These are phyloP conservation scores for Luffia ferchaultella DNA, from an alignment of 2,888 invertebrate genomes.

Conservation along the genomic window DNA sequence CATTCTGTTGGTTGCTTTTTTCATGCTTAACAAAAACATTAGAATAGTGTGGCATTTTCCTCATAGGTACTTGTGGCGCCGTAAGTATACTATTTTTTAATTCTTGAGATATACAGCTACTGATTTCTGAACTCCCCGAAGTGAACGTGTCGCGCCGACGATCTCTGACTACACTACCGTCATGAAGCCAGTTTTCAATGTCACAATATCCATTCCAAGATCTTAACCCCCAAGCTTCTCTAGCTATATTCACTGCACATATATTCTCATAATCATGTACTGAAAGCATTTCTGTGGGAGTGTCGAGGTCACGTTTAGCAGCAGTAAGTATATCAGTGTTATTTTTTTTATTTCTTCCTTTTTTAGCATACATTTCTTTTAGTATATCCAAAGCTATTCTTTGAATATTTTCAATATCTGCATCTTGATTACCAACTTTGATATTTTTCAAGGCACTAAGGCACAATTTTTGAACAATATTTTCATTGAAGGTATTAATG, in stretches of 20 bases:
- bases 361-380: conserved; percentile 60
- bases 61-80: conserved; percentile 39
- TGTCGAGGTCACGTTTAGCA: conserved; percentile 56
- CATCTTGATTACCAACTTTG: conserved; percentile 62
- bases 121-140: conserved; percentile 65
- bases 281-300: conserved; percentile 66
- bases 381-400: conserved; percentile 60
- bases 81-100: conserved; percentile 47
- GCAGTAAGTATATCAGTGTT: conserved; percentile 33
- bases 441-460: conserved; percentile 61
- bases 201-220: conserved; percentile 73
- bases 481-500: conserved; percentile 62
- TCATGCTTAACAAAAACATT: conserved; percentile 56
- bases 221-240: conserved; percentile 70
- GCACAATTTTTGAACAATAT: conserved; percentile 61
- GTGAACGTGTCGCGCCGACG: conserved; percentile 64
- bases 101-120: conserved; percentile 54
- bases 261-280: conserved; percentile 74
- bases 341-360: conserved; percentile 47
- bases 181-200: conserved; percentile 70
- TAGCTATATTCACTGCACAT: conserved; percentile 70
- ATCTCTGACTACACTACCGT: conserved; percentile 68
- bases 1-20: conserved; percentile 40
- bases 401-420: conserved; percentile 62
- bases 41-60: conserved; percentile 50